phyloP scores from a whole-genome alignment of 2,888 invertebrate genomes.

The Boloria selene region DNA sequence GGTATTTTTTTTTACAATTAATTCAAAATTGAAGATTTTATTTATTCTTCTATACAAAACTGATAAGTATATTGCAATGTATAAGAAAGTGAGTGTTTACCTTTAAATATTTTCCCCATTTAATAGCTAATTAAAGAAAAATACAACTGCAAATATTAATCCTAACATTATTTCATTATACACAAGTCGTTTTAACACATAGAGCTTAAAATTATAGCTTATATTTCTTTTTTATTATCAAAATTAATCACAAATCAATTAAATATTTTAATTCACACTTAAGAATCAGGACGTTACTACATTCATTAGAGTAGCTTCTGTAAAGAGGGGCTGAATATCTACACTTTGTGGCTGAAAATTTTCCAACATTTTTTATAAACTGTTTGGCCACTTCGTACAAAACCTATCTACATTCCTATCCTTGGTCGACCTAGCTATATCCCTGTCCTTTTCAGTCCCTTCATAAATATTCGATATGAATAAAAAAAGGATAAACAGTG shows the following conservation, averaged over 20 bases:
- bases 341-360: slow-evolving; percentile 50
- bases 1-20: slow-evolving; percentile 9
- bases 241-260: slow-evolving; percentile 11
- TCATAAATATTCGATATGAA: slow-evolving; percentile 63
- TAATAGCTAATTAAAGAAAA: slow-evolving; percentile 11
- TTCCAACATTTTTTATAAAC: slow-evolving; percentile 57
- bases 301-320: slow-evolving; percentile 18
- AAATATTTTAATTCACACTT: slow-evolving; percentile 6
- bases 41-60: slow-evolving; percentile 1
- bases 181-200: neutral
- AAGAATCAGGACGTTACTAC: slow-evolving; percentile 18
- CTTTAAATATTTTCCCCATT: slow-evolving; percentile 10
- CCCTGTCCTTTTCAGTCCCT: slow-evolving; percentile 78
- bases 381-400: slow-evolving; percentile 70
- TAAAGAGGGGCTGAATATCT: slow-evolving; percentile 16
- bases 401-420: slow-evolving; percentile 67
- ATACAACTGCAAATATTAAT: slow-evolving; percentile 4
- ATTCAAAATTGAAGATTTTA: slow-evolving; percentile 10
- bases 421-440: slow-evolving; percentile 66
- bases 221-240: slow-evolving; percentile 1
- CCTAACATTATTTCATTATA: neutral
- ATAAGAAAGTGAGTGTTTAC: neutral
- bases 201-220: slow-evolving; percentile 3
- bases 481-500: slow-evolving; percentile 56
- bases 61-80: slow-evolving; percentile 4